Conservation (phyloP, 2,113 vertebrate species). For the Sitta europaea region DNA sequence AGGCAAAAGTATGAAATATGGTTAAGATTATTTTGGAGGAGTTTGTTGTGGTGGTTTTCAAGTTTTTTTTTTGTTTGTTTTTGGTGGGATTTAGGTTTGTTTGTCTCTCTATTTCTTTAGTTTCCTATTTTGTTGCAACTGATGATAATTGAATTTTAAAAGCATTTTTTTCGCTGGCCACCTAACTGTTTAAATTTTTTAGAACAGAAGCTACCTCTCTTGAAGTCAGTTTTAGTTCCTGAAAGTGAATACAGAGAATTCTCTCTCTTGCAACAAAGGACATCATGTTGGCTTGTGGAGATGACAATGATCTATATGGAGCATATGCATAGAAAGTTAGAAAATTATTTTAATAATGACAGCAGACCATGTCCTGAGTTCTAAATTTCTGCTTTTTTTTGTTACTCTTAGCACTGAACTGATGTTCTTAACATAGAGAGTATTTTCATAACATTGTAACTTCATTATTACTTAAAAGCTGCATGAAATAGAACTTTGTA, state of each 20-base stretch:
- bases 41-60: too few species aligned
- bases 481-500: not conserved
- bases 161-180: not conserved
- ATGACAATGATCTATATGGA: not conserved
- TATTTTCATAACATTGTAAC: not conserved
- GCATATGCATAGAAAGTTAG: not conserved
- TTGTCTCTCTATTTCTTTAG: not conserved
- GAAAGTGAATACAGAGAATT: not conserved
- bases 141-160: not conserved
- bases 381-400: not conserved
- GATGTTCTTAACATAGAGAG: not conserved
- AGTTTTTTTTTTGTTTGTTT: fast-evolving
- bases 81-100: not conserved
- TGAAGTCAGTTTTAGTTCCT: not conserved
- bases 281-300: not conserved
- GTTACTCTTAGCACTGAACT: not conserved
- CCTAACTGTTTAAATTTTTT: not conserved
- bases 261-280: not conserved
- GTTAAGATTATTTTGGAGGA: not conserved
- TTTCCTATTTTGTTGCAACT: not conserved
- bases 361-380: not conserved
- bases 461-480: not conserved
- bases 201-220: not conserved
- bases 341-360: not conserved
- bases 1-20: not conserved